Evolutionary conservation across 2,888 invertebrate species (phyloP).

Genomic region (Dichetophora obliterata): DNA sequence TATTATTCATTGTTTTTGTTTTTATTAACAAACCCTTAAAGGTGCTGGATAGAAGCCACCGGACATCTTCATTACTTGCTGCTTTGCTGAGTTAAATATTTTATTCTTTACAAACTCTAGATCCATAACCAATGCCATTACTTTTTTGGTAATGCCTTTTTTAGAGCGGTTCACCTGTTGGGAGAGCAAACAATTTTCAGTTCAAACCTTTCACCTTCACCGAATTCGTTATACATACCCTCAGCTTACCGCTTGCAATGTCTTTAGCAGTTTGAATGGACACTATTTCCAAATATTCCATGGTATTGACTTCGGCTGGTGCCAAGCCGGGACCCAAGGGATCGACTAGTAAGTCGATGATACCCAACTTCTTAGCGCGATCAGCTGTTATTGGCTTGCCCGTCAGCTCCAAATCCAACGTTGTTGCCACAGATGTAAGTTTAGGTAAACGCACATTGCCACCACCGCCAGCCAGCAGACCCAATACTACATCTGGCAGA

Average conservation of each 20-base stretch:
- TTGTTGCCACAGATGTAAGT: constrained; percentile 84
- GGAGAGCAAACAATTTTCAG: not conserved
- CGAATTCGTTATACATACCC: constrained; percentile 67
- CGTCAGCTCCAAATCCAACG: constrained; percentile 92
- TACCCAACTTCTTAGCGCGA: constrained; percentile 93
- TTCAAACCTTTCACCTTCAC: not conserved
- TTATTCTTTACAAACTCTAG: constrained; percentile 83
- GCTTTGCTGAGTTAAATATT: constrained; percentile 89
- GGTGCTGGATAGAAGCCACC: constrained; percentile 98
- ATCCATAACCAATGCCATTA: constrained; percentile 77
- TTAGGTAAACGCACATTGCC: constrained; percentile 93
- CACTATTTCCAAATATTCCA: constrained; percentile 88
- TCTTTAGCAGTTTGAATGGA: constrained; percentile 87
- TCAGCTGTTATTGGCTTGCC: constrained; percentile 91
- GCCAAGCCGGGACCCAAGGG: constrained; percentile 87
- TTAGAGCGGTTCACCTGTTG: constrained; percentile 75
- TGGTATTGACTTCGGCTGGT: constrained; percentile 75
- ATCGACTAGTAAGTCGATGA: constrained; percentile 91
- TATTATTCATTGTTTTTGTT: too few species aligned
- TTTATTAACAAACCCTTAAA: constrained; percentile 76
- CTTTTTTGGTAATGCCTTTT: constrained; percentile 77
- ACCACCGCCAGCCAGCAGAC: constrained; percentile 95
- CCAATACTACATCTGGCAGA: constrained; percentile 97
- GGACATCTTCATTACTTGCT: constrained; percentile 92
- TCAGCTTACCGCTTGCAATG: constrained; percentile 84